Evolutionary conservation across 2,797 vertebrate genomes (phyloP).

Genomic region (Paguma larvata): DNA sequence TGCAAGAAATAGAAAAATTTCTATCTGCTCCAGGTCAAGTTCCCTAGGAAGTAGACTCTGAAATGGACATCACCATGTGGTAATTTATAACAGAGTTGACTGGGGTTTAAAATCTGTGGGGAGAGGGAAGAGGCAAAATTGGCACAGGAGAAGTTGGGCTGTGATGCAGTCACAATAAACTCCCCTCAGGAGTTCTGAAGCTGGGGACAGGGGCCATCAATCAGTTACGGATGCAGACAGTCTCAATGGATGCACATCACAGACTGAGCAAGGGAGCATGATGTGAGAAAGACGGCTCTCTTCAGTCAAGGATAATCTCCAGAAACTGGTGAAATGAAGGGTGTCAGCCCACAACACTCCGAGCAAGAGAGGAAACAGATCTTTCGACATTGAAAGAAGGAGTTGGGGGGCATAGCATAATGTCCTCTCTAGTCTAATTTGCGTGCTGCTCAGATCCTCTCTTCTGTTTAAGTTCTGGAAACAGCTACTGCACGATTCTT

Average conservation of each 20-base stretch:
- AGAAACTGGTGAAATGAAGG: background rate
- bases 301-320: background rate
- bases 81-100: background rate
- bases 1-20: background rate
- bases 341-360: background rate
- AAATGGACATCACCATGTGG: no score
- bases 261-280: background rate
- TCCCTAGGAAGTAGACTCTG: background rate
- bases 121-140: background rate
- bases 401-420: background rate
- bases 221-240: background rate
- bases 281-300: background rate
- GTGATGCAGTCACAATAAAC: background rate
- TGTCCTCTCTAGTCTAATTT: background rate
- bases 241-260: background rate
- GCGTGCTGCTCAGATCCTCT: no score
- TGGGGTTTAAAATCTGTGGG: background rate
- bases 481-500: background rate
- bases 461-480: background rate
- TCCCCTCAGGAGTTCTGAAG: background rate
- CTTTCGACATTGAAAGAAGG: background rate
- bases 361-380: background rate
- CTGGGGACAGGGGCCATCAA: background rate
- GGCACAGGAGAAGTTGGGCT: background rate
- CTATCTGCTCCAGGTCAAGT: background rate